Evolutionary conservation across 2,797 vertebrate species (phyloP), one percentile per base, ranked within the genome.

Genomic region (Trematomus bernacchii): DNA sequence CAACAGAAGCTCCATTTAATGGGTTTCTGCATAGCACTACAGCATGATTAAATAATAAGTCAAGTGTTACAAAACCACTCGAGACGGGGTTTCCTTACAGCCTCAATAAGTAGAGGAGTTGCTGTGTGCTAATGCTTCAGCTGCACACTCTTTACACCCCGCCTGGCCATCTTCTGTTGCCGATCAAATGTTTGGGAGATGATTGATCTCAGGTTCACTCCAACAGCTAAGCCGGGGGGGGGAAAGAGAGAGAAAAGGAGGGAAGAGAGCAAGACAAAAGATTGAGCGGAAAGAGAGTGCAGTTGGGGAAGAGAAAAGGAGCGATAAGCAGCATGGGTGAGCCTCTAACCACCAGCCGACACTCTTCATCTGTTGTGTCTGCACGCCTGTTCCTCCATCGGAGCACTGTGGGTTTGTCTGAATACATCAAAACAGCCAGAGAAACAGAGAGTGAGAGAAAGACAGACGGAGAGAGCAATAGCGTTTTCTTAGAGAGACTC

Each of bases 301-400:
- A 82, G 76, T 84, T 76, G 62, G 59, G 66, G 53, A 71, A 68
- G 60, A 82, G 80, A 82, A 75, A 73, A 77, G 82, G 78, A 75
- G 75, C 87, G 90, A 87, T 87, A 87, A 90, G 87, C 80, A 90
- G 89, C 87, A 88, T 90, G 90, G 90, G 89, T 80, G 89, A 87
- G 89, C 85, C 83, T 91, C 79, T 88, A 93, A 92, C 90, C 88
- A 93, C 91, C 87, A 91, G 87, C 91, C 92, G 93, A 94, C 92
- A 92, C 80, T 82, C 80, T 85, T 94, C 92, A 92, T 94, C 92
- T 92, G 88, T 85, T 92, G 90, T 89, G 90, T 90, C 90, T 91
- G 90, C 82, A 71, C 16, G 89, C 78, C 91, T 89, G 90, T 83
- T 93, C 87, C 82, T 77, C 90, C 85, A 88, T 87, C 76, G 69